Base-by-base conservation (phyloP, 1,140 invertebrate species). In the Tigriopus japonicus region DNA sequence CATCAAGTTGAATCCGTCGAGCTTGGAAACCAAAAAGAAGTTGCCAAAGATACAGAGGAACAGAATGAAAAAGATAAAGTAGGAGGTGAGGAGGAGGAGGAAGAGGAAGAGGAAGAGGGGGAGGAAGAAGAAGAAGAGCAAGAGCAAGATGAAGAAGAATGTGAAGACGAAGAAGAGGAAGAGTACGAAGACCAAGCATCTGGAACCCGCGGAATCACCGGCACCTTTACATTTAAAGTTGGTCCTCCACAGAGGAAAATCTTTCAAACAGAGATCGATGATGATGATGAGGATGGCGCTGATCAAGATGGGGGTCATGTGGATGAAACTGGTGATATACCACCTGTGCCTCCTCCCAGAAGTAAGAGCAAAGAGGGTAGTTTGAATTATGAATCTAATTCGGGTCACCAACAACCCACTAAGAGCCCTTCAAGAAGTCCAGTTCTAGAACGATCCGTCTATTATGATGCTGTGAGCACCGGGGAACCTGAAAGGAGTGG, bases 271-370 rank as follows among this genome's bases (percentile, higher is more conserved):
- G 52, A 54, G 24, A n/a, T 19, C 5, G 52, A 54, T 24, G 23
- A 21, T 24, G 52, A 28, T 19, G 19, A 52, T 19, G 42, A 43
- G 42, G 42, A 43, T 21, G 45, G 21, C 45, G 45, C 2, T 21
- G 45, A 49, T 21, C n/a, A 49, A 15, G 45, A 49, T 10, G 45
- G 21, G 21, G 12, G 45, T 6, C n/a, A 49, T 49, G 45, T 19
- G 14, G 23, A 23, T n/a, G 28, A 58, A 35, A 35, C 28, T 14
- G 55, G 42, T n/a, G 23, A 23, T 58, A 15, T 13, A 6, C 49
- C 59, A 7, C 59, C 59, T 14, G 59, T 61, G n/a, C 59, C 59
- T 21, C 59, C 59, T 5, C 59, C 59, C 1, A 23, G 59, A 24
- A 55, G 17, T 14, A 61, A 61, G 40, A 61, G 59, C 51, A 51